These are phyloP conservation scores for Troides aeacus DNA, from an alignment of 2,888 invertebrate genomes.

Conservation along the genomic window DNA sequence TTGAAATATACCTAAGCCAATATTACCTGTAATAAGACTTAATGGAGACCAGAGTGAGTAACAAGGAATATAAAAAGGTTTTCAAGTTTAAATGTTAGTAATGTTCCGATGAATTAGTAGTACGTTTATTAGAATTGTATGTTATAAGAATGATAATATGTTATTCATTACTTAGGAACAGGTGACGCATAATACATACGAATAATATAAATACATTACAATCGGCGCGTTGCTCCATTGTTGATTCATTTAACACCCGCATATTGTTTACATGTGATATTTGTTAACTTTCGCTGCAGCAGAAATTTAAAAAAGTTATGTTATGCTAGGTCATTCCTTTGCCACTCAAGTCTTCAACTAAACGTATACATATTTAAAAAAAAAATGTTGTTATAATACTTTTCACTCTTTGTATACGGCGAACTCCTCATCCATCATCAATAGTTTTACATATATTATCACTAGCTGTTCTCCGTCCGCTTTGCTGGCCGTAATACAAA, in stretches of 20 bases:
- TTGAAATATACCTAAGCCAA: no score
- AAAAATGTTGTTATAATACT: no score
- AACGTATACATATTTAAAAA: no score
- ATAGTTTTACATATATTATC: no score
- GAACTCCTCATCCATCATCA: no score
- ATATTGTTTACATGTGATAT: constrained; percentile 18
- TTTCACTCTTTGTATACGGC: no score
- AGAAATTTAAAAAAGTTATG: background rate
- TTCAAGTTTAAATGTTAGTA: background rate
- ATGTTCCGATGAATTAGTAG: constrained; percentile 20
- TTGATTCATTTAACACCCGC: constrained; percentile 16
- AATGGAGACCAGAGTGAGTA: no score
- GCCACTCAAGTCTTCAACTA: background rate
- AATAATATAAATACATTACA: background rate
- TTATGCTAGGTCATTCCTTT: background rate
- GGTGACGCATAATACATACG: constrained; percentile 8
- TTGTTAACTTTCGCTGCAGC: constrained; percentile 36
- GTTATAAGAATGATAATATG: constrained; percentile 1
- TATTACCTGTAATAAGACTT: no score
- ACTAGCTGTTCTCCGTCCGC: no score
- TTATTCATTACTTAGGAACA: constrained; percentile 13
- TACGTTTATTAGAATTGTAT: background rate
- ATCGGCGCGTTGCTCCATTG: background rate
- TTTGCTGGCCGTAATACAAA: no score
- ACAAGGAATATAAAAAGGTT: no score